Percentiles rank a stretch among this genome's conserved stretches.
These are phyloP conservation scores for Doryteuthis pealeii DNA, from an alignment of 1,140 invertebrate species.

Conservation along the genomic window DNA sequence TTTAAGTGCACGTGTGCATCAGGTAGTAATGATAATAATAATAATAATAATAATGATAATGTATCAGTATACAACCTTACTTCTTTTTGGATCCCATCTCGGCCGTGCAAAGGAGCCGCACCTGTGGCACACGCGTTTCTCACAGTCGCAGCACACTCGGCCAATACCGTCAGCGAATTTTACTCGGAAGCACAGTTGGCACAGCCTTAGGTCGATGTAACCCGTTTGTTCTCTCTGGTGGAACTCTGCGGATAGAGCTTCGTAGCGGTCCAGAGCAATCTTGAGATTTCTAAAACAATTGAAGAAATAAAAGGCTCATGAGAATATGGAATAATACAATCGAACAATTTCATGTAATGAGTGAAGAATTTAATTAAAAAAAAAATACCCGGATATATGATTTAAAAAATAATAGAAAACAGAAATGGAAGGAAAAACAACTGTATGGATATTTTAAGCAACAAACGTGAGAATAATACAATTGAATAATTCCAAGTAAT, in stretches of 20 bases:
- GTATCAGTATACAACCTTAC: slow-evolving; percentile 26
- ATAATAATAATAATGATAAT: background rate
- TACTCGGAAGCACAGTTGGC: slow-evolving; percentile 43
- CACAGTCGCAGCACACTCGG: slow-evolving; percentile 38
- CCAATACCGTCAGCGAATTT: slow-evolving; percentile 47
- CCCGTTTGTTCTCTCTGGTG: slow-evolving; percentile 5
- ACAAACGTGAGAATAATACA: too few species aligned
- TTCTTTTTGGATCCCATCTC: slow-evolving; percentile 30
- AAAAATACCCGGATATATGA: too few species aligned
- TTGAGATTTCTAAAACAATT: slow-evolving; percentile 28
- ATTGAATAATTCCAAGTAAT: too few species aligned
- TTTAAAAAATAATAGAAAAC: too few species aligned
- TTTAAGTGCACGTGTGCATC: too few species aligned
- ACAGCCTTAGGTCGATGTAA: slow-evolving; percentile 35
- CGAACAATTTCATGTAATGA: too few species aligned
- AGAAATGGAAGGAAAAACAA: too few species aligned
- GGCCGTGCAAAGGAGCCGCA: slow-evolving; percentile 37
- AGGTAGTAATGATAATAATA: too few species aligned
- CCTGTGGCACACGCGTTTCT: slow-evolving; percentile 41
- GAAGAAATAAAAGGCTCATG: background rate
- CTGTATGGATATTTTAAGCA: too few species aligned
- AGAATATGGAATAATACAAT: background rate
- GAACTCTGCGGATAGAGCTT: slow-evolving; percentile 28
- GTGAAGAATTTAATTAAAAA: too few species aligned
- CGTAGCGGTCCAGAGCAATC: slow-evolving; percentile 27